Conservation (phyloP, 2,113 vertebrate genomes). For the Pterophyllum scalare region DNA sequence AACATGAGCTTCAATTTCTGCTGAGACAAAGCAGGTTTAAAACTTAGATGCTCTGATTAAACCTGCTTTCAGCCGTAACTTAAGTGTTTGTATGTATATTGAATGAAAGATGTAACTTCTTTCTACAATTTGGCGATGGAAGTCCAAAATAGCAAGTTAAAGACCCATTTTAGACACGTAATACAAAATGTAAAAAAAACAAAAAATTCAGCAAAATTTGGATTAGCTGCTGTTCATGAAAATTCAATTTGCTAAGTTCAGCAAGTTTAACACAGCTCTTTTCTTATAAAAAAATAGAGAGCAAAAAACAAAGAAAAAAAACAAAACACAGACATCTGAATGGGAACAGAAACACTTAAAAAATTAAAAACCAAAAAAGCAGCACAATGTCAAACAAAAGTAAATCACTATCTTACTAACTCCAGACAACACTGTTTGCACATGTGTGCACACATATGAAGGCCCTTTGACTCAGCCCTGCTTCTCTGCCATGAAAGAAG, state of each 20-base stretch:
- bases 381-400: neutral
- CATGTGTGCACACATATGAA: conserved; percentile 34
- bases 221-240: neutral
- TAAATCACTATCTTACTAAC: neutral
- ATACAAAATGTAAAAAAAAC: too few species aligned
- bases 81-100: conserved; percentile 8
- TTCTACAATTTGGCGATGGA: neutral
- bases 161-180: neutral
- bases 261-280: neutral
- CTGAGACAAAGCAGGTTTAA: too few species aligned
- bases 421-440: conserved; percentile 9
- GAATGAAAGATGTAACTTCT: neutral
- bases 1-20: neutral
- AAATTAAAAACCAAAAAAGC: conserved; percentile 8
- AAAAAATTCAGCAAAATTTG: neutral
- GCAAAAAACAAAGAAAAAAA: neutral
- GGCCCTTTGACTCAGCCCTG: conserved; percentile 26
- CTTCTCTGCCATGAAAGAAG: conserved; percentile 42
- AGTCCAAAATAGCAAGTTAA: neutral
- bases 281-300: neutral
- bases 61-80: conserved; percentile 3
- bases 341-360: neutral
- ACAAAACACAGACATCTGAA: neutral
- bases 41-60: conserved; percentile 7
- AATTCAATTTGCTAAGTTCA: neutral